Percentiles rank a stretch among this genome's conserved stretches.
These are phyloP conservation scores for Polypterus bichir DNA, from an alignment of 2,113 vertebrate genomes.

Conservation along the genomic window DNA sequence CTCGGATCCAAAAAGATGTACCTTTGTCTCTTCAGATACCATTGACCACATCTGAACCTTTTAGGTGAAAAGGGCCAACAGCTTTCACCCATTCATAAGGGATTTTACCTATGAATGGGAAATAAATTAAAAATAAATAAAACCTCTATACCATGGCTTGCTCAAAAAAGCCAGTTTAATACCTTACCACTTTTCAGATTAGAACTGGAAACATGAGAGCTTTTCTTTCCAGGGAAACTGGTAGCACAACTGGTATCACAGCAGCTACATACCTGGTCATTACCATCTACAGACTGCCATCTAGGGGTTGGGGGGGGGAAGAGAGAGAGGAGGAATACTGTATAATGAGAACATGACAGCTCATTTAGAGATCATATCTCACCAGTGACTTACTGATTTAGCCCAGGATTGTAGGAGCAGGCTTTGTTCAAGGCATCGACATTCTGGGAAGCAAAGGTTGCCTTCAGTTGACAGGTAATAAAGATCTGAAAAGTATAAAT, in stretches of 20 bases:
- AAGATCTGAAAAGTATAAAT: background rate
- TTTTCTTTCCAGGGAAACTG: background rate
- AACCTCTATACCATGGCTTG: no score
- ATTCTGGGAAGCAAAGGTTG: background rate
- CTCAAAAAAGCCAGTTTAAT: no score
- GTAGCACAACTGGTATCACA: slow-evolving; percentile 18
- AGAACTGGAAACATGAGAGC: no score
- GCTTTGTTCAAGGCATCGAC: slow-evolving; percentile 26
- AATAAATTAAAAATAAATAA: no score
- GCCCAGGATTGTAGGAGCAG: slow-evolving; percentile 33
- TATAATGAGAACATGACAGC: background rate
- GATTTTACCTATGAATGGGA: no score
- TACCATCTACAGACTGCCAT: slow-evolving; percentile 40
- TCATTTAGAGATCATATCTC: background rate
- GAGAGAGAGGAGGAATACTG: background rate
- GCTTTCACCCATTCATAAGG: no score
- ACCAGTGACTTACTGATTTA: slow-evolving; percentile 18
- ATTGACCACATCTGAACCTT: no score
- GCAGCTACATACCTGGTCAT: slow-evolving; percentile 30
- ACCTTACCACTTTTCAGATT: no score
- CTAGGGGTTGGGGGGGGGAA: slow-evolving; percentile 18
- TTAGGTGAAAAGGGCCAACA: no score
- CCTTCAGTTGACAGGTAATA: background rate
- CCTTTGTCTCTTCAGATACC: no score
- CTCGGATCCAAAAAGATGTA: no score